These are phyloP conservation scores for Montipora foliosa DNA, from an alignment of 64 coral and sea anemone species.

Conservation along the genomic window DNA sequence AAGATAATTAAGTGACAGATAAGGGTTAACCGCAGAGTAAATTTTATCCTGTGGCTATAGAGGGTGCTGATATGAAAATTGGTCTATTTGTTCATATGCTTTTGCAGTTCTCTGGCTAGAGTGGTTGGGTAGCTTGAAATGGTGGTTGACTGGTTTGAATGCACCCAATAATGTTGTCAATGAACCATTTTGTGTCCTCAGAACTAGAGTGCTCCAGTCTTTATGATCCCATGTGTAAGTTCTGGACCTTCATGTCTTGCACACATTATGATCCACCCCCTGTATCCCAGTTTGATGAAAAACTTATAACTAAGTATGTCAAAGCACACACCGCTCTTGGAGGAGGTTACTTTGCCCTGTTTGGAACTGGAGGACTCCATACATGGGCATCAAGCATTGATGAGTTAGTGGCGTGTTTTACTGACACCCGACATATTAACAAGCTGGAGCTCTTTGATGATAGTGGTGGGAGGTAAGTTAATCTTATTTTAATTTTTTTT, in stretches of 20 bases:
- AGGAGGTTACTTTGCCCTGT: conserved; percentile 86
- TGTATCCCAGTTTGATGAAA: conserved; percentile 68
- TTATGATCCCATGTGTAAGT: conserved; percentile 89
- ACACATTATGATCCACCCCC: conserved; percentile 95
- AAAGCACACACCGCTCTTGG: conserved; percentile 96
- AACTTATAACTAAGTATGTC: conserved; percentile 74
- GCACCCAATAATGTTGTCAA: too few relatives aligned
- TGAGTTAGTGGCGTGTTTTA: conserved; percentile 86
- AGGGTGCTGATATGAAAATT: too few relatives aligned
- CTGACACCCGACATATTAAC: conserved; percentile 81
- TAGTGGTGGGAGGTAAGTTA: conserved; percentile 76
- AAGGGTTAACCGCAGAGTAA: not conserved
- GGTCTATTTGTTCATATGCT: too few relatives aligned
- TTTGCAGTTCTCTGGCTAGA: too few relatives aligned
- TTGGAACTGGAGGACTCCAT: conserved; percentile 96
- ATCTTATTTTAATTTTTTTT: not conserved
- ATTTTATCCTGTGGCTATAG: not conserved
- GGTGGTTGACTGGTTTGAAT: too few relatives aligned
- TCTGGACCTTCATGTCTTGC: conserved; percentile 96
- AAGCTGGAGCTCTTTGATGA: conserved; percentile 96
- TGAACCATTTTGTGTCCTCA: conserved; percentile 39
- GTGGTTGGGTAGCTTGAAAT: not conserved
- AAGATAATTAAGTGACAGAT: too few relatives aligned
- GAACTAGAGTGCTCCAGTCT: conserved; percentile 82
- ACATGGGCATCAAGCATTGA: conserved; percentile 88